Evolutionary conservation across 2,113 vertebrate genomes (phyloP).

Genomic region (Danio rerio): DNA sequence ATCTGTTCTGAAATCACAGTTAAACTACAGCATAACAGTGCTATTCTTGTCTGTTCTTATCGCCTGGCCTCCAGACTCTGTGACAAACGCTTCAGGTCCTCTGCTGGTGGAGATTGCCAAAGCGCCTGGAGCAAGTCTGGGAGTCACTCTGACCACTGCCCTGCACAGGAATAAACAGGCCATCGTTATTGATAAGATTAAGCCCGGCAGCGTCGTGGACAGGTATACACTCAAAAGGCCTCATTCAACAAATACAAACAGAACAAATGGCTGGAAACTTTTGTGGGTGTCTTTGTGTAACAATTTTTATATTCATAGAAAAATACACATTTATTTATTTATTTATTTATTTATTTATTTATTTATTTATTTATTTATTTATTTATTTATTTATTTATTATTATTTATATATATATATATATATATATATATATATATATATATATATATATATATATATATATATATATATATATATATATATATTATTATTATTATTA

Average conservation of each 20-base stretch:
- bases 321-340: no score
- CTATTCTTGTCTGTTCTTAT: slow-evolving; percentile 8
- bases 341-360: no score
- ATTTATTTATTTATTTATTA: no score
- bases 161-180: slow-evolving; percentile 89
- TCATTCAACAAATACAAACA: not conserved
- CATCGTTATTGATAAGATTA: slow-evolving; percentile 93
- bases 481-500: no score
- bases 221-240: slow-evolving; percentile 76
- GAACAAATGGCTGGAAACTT: no score
- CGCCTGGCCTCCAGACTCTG: slow-evolving; percentile 77
- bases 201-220: slow-evolving; percentile 94
- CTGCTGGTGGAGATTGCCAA: slow-evolving; percentile 94
- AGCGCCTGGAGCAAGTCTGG: slow-evolving; percentile 85
- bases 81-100: slow-evolving; percentile 87
- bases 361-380: no score
- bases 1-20: not conserved
- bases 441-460: no score
- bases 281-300: not conserved
- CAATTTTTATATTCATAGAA: not conserved
- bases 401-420: no score
- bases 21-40: not conserved
- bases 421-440: no score
- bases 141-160: slow-evolving; percentile 85
- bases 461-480: no score